Conservation (phyloP, 2,888 invertebrate genomes). For the Dascillus cervinus region DNA sequence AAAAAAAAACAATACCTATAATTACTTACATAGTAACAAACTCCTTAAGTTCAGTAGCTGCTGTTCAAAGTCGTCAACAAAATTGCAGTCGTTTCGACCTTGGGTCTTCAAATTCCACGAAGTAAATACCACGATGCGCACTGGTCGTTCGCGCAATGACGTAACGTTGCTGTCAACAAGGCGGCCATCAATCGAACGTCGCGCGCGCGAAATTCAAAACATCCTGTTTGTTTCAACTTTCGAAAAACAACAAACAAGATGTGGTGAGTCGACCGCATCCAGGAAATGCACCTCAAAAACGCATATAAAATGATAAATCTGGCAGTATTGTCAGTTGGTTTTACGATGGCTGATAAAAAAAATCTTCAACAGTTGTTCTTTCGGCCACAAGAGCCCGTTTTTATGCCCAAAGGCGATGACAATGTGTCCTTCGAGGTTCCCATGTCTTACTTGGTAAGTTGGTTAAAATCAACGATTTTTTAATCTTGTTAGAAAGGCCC, state of each 20-base stretch:
- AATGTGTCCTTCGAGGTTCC: slow-evolving; percentile 55
- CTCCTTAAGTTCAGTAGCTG: slow-evolving; percentile 76
- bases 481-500: slow-evolving; percentile 37
- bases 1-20: no score
- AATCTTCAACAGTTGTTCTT: slow-evolving; percentile 62
- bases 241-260: not conserved
- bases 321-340: no score
- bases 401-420: slow-evolving; percentile 63
- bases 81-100: no score
- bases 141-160: no score
- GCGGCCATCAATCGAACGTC: no score
- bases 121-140: no score
- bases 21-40: slow-evolving; percentile 62
- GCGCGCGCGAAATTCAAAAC: not conserved
- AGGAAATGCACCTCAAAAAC: no score
- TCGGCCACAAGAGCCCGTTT: slow-evolving; percentile 68
- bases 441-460: slow-evolving; percentile 53
- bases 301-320: no score
- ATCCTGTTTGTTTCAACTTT: not conserved
- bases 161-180: no score
- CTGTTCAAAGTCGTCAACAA: slow-evolving; percentile 76
- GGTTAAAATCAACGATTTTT: slow-evolving; percentile 5
- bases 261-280: no score
- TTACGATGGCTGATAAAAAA: slow-evolving; percentile 36
- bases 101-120: slow-evolving; percentile 98